Evolutionary conservation across 2,888 invertebrate genomes (phyloP), one percentile per base, ranked within the genome.

Genomic region (Andrena marginata): DNA sequence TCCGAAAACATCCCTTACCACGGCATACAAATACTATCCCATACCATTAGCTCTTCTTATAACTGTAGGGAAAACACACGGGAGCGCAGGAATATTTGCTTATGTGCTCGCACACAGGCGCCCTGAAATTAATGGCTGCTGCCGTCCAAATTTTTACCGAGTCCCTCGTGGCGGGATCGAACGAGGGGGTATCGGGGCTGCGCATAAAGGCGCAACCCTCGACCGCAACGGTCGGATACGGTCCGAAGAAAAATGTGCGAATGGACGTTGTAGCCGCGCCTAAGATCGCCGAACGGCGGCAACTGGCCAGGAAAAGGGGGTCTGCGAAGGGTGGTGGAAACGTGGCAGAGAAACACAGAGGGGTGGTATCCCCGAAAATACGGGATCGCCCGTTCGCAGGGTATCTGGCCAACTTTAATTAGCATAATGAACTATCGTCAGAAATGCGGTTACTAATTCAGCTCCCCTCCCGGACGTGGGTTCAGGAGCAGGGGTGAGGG

Each of bases 381-480:
- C 71, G 74, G 49, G 62, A 68, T 10, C 59, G 49, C 54, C 76
- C 86, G 76, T 71, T 85, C 76, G 51, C 75, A 48, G 80, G 54
- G 82, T 90, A 89, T 88, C 88, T 86, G 68, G 81, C 81, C 82
- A 84, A 89, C 84, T 89, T 89, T 89, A 89, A 90, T 90, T 90
- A 90, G 77, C 85, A 88, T 90, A 90, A 90, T 90, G 88, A 90
- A 88, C 89, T 85, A 84, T 86, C 77, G 76, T 75, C 75, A 81
- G 71, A 80, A 85, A 82, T 86, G 83, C 82, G 83, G 86, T 89
- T 86, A 75, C 86, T 85, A 89, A 89, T 90, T 87, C 80, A 64
- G 62, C 77, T 29, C 29, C 59, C 33, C 65, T 35, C 63, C 63
- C 51, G 59, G 26, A 51, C n/a, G n/a, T 3, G n/a, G 7, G n/a